Evolutionary conservation across 92 coral and sea anemone species (phyloP), one percentile per base, ranked within the genome.

Genomic region (Siderastrea radians): DNA sequence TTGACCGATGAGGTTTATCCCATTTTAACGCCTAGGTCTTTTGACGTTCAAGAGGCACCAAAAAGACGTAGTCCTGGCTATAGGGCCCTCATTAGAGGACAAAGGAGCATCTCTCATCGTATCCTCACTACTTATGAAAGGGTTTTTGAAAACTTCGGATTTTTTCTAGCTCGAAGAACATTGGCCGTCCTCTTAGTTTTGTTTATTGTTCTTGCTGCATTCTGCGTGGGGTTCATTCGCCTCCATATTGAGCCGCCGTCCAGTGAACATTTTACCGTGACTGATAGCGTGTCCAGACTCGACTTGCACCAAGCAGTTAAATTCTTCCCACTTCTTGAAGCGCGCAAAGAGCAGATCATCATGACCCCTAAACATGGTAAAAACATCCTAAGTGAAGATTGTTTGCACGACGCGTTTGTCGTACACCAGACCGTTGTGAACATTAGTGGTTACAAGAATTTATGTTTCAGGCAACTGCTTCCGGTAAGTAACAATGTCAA

Each of bases 171-270:
- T 74, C 78, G 87, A 14, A 68, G 72, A 47, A 77, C 84, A n/a
- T 16, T 19, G 15, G 38, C 17, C 2, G 87, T 84, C 15, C 14
- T 84, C 1, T 50, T 84, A 2, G 7, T 68, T 9, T 53, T 72
- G n/a, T 51, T 88, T 1, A 8, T 92, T 3, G 7, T 78, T 49
- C 19, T 74, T 16, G 63, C 6, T 64, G 64, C 47, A 13, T 19
- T 80, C 82, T 63, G 90, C n/a, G 50, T 88, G 47, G 94, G 94
- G 61, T 73, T 83, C 38, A 6, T 92, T 49, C 90, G 92, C 47
- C 62, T 83, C 14, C 64, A 15, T 2, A 49, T 50, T 65, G 77
- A 77, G 49, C 67, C 64, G 57, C 64, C 78, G 3, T 79, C 84
- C 19, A 45, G 45, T 9, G 70, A 51, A 7, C 86, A 49, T 6